These are phyloP conservation scores for Diplodus puntazzo DNA, from an alignment of 2,797 vertebrate species.

Conservation along the genomic window DNA sequence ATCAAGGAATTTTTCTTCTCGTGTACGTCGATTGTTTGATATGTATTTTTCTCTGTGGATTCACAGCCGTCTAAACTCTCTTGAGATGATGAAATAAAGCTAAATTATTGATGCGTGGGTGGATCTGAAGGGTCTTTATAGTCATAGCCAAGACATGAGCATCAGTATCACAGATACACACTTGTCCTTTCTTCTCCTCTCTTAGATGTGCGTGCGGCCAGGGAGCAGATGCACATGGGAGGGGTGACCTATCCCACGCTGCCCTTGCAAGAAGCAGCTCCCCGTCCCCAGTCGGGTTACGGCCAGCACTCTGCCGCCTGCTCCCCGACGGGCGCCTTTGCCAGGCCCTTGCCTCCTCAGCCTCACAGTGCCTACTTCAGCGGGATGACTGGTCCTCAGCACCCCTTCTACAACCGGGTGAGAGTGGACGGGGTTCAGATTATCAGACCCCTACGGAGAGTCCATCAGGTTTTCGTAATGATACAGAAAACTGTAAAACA, in stretches of 20 bases:
- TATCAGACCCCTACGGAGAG: neutral
- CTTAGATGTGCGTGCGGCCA: constrained; percentile 95
- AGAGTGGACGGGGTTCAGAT: constrained; percentile 61
- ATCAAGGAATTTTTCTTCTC: constrained; percentile 42
- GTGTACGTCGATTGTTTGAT: constrained; percentile 55
- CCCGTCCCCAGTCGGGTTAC: constrained; percentile 88
- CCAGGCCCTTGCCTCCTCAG: constrained; percentile 89
- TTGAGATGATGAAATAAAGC: constrained; percentile 70
- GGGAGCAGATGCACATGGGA: constrained; percentile 96
- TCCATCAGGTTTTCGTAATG: neutral
- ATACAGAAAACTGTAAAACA: constrained; percentile 8
- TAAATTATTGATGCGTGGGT: constrained; percentile 78
- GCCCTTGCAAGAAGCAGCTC: constrained; percentile 90
- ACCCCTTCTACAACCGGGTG: constrained; percentile 99
- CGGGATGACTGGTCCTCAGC: constrained; percentile 96
- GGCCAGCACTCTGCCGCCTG: constrained; percentile 89
- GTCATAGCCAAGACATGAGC: constrained; percentile 75
- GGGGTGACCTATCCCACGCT: constrained; percentile 93
- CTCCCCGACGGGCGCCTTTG: constrained; percentile 90
- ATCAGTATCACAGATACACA: constrained; percentile 66
- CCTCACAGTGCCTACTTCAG: constrained; percentile 97
- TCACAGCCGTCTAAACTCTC: constrained; percentile 59
- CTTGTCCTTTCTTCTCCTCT: constrained; percentile 32
- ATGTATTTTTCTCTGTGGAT: constrained; percentile 58
- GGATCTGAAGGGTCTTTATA: constrained; percentile 83